Evolutionary conservation across 2,888 invertebrate species (phyloP).

Genomic region (Tortricodes alternella): DNA sequence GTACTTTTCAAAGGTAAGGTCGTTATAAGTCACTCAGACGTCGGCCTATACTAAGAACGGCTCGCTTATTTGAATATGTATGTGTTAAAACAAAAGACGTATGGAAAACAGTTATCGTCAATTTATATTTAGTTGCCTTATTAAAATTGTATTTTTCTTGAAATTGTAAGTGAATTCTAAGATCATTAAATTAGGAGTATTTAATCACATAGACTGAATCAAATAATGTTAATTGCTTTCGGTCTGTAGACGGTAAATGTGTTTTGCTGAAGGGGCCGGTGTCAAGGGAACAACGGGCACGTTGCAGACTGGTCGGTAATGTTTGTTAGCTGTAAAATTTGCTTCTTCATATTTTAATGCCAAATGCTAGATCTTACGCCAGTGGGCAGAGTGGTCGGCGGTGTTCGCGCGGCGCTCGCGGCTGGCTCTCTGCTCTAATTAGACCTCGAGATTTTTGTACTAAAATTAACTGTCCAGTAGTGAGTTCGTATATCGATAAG

Average conservation of each 20-base stretch:
- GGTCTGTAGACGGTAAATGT: neutral
- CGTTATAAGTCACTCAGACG: no score
- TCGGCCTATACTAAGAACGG: no score
- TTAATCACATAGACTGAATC: neutral
- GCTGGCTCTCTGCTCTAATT: no score
- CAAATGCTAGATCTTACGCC: conserved; percentile 56
- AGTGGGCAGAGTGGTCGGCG: neutral
- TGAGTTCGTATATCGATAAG: no score
- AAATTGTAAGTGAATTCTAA: neutral
- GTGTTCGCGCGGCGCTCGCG: neutral
- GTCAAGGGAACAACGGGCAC: neutral
- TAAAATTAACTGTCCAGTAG: no score
- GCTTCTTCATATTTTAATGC: conserved; percentile 54
- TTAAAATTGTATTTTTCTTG: neutral
- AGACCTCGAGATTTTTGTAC: no score
- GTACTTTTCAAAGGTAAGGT: no score
- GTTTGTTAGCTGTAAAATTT: conserved; percentile 31
- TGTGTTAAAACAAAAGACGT: no score
- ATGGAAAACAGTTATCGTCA: no score
- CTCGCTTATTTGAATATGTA: no score
- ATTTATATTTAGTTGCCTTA: neutral
- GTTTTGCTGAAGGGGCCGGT: neutral
- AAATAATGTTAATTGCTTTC: neutral
- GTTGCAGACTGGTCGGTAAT: neutral
- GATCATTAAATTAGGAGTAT: neutral